A percentile compares a stretch with the other conserved stretches of the same genome.
These are phyloP conservation scores for Beroe ovata DNA, from an alignment of 37 sponge, comb jelly and placozoan genomes.

Conservation along the genomic window DNA sequence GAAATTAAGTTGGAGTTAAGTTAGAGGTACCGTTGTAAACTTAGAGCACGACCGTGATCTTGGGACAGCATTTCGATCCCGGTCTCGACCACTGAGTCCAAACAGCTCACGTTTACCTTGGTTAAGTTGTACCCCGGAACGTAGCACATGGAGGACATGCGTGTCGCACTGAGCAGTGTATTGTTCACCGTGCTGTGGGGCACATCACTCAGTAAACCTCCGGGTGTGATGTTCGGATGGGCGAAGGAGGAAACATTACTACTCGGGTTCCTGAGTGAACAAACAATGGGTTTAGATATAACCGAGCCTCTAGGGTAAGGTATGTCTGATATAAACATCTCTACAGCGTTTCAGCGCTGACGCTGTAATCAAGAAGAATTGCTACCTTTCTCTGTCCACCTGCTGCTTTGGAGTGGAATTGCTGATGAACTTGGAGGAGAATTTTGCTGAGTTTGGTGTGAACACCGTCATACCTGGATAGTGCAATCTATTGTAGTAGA, in stretches of 20 bases:
- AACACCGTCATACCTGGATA: conserved; percentile 24
- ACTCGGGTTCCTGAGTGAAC: conserved; percentile 32
- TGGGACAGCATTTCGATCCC: too few species aligned
- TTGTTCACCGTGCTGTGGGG: conserved; percentile 15
- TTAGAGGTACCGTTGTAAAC: too few species aligned
- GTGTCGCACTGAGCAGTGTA: conserved; percentile 19
- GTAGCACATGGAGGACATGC: background rate
- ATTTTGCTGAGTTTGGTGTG: conserved; percentile 29
- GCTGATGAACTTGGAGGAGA: conserved; percentile 9
- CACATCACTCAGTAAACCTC: background rate
- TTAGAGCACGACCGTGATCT: too few species aligned
- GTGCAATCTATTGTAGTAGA: background rate
- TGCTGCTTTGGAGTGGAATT: conserved; percentile 42
- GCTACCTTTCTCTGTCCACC: conserved; percentile 57
- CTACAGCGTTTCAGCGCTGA: too few species aligned
- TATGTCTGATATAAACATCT: too few species aligned
- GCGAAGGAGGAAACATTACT: conserved; percentile 53
- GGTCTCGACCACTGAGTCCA: too few species aligned
- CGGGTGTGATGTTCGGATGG: conserved; percentile 47
- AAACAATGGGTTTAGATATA: too few species aligned
- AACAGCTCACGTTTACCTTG: too few species aligned
- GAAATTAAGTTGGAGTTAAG: too few species aligned
- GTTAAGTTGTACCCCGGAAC: background rate
- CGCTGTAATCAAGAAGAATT: too few species aligned
- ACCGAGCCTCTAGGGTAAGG: too few species aligned